Evolutionary conservation across 2,113 vertebrate species (phyloP).

Genomic region (Neoarius graeffei): DNA sequence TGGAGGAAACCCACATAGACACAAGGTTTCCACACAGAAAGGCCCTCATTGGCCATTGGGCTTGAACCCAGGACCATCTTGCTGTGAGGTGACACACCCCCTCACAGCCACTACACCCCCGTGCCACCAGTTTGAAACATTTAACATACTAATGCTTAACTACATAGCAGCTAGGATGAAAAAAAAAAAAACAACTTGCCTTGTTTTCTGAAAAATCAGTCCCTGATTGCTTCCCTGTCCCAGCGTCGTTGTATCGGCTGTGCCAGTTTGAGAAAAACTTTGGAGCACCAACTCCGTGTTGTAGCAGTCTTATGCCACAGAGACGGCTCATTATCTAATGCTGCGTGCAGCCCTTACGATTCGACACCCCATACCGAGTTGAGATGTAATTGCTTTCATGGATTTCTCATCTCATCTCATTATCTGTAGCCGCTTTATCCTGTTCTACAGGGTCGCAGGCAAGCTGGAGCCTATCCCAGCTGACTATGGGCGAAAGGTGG

Average conservation of each 20-base stretch:
- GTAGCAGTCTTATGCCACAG: conserved; percentile 68
- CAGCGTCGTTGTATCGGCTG: not conserved
- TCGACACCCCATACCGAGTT: conserved; percentile 58
- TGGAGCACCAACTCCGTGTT: conserved; percentile 29
- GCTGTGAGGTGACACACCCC: too few species aligned
- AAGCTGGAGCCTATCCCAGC: too few species aligned
- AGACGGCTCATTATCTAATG: conserved; percentile 71
- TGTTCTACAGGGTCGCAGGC: too few species aligned
- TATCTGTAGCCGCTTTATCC: too few species aligned
- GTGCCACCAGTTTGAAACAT: conserved; percentile 43
- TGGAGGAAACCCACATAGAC: too few species aligned
- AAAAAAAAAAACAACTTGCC: not conserved
- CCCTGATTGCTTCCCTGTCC: not conserved
- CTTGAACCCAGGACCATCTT: too few species aligned
- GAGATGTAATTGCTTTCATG: conserved; percentile 73
- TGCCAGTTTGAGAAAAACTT: conserved; percentile 12
- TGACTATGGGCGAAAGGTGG: too few species aligned
- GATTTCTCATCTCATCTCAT: too few species aligned
- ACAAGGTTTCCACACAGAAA: too few species aligned
- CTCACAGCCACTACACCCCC: too few species aligned
- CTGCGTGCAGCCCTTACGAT: conserved; percentile 61
- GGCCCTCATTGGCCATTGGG: too few species aligned
- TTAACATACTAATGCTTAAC: conserved; percentile 57
- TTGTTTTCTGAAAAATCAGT: not conserved
- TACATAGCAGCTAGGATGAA: conserved; percentile 16